These are phyloP conservation scores for Ips nitidus DNA, from an alignment of 1,140 invertebrate species.

Conservation along the genomic window DNA sequence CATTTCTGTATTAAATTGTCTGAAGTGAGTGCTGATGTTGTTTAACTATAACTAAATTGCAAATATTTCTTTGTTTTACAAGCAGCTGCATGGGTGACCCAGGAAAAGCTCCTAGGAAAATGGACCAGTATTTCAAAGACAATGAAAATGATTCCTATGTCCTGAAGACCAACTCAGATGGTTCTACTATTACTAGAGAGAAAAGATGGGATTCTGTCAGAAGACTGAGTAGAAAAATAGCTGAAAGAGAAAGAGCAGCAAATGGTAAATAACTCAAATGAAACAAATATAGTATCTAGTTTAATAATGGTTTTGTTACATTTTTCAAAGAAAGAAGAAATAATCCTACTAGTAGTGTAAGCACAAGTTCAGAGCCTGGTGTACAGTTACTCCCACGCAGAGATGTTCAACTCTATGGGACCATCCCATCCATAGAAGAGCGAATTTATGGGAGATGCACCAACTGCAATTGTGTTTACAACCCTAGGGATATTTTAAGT, in stretches of 20 bases:
- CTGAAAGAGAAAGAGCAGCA: constrained; percentile 1
- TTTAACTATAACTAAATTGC: too few relatives aligned
- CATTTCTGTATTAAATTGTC: too few relatives aligned
- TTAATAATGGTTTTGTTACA: too few relatives aligned
- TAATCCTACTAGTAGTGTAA: too few relatives aligned
- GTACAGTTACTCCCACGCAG: constrained; percentile 41
- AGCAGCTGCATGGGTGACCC: constrained; percentile 13
- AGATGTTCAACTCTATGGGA: constrained; percentile 42
- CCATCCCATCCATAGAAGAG: constrained; percentile 44
- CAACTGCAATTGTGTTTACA: constrained; percentile 43
- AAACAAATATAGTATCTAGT: too few relatives aligned
- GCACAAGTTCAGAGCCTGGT: constrained; percentile 19
- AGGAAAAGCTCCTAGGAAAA: constrained; percentile 10
- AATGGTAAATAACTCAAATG: too few relatives aligned
- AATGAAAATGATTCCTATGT: constrained; percentile 14
- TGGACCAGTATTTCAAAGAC: constrained; percentile 26
- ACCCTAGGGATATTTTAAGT: constrained; percentile 38
- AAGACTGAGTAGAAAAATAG: constrained; percentile 19
- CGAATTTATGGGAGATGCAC: constrained; percentile 41
- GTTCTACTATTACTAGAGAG: constrained; percentile 15
- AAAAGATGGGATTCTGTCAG: constrained; percentile 25
- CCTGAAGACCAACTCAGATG: constrained; percentile 12
- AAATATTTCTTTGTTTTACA: too few relatives aligned
- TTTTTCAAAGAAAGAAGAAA: too few relatives aligned
- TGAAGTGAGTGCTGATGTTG: too few relatives aligned